Percentiles rank a stretch among this genome's conserved stretches.
Conservation (phyloP, 2,113 vertebrate genomes). For the Gobius niger region DNA sequence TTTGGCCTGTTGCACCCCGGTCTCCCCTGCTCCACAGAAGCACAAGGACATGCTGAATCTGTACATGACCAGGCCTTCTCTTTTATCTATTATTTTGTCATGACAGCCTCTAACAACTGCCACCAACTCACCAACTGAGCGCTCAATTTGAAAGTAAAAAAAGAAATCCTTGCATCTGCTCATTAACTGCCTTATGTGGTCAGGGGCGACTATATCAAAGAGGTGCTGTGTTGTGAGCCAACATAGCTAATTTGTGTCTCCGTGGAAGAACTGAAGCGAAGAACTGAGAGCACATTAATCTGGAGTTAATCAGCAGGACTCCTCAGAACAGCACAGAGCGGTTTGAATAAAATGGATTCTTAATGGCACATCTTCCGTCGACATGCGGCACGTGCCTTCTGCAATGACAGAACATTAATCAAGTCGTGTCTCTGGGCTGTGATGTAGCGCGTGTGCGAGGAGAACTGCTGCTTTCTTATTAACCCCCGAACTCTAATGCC, state of each 20-base stretch:
- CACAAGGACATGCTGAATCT: too few species aligned
- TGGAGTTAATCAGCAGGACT: conserved; percentile 43
- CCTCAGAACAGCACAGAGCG: conserved; percentile 30
- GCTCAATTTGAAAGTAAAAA: neutral
- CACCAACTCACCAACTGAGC: conserved; percentile 5
- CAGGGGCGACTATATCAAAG: conserved; percentile 10
- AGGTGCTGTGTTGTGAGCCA: conserved; percentile 30
- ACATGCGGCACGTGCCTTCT: conserved; percentile 4
- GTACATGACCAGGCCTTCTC: too few species aligned
- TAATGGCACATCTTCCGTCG: conserved; percentile 24
- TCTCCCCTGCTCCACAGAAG: too few species aligned
- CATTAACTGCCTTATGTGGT: conserved; percentile 10
- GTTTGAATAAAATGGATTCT: conserved; percentile 44
- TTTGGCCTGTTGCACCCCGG: too few species aligned
- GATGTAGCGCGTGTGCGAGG: neutral
- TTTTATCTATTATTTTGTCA: too few species aligned
- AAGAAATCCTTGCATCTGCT: neutral
- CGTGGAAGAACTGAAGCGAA: neutral
- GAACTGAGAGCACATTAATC: conserved; percentile 41
- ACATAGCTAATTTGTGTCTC: conserved; percentile 30
- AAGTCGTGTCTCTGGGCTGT: conserved; percentile 1
- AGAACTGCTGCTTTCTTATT: conserved; percentile 12
- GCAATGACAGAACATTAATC: conserved; percentile 13
- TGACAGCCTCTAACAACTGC: too few species aligned
- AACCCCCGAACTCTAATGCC: neutral